Conservation (phyloP, 2,113 vertebrate species). For the Gulo gulo region DNA sequence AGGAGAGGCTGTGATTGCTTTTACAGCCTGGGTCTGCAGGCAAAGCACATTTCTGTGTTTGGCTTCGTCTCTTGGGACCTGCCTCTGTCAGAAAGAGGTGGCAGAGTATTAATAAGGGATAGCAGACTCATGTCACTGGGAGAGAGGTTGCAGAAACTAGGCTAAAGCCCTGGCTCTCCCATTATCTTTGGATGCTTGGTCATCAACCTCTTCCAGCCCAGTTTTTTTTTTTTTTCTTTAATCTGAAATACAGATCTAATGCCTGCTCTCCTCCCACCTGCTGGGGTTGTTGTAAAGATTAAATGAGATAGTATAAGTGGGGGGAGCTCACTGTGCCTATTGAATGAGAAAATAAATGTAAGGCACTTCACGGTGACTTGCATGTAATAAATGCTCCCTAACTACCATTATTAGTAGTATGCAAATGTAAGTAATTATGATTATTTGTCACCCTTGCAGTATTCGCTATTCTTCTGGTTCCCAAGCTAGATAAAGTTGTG, state of each 20-base stretch:
- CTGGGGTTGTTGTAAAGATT: neutral
- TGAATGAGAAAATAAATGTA: neutral
- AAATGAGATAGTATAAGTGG: constrained; percentile 34
- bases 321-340: neutral
- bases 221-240: neutral
- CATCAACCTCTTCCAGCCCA: neutral
- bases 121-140: neutral
- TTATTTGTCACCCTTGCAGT: neutral
- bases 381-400: neutral
- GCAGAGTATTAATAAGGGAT: constrained; percentile 31
- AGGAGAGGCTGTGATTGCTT: constrained; percentile 46
- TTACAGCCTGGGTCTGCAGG: constrained; percentile 37
- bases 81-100: constrained; percentile 46
- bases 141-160: neutral
- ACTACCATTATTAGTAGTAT: neutral
- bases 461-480: neutral
- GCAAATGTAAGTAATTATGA: neutral
- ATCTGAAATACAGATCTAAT: neutral
- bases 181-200: neutral
- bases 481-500: neutral
- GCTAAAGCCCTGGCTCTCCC: neutral
- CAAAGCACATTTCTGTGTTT: constrained; percentile 9
- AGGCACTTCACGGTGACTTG: neutral
- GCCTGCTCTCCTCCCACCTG: neutral
- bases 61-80: constrained; percentile 18